Evolutionary conservation across 2,797 vertebrate genomes (phyloP).

Genomic region (Sebastes kiyomatsui): DNA sequence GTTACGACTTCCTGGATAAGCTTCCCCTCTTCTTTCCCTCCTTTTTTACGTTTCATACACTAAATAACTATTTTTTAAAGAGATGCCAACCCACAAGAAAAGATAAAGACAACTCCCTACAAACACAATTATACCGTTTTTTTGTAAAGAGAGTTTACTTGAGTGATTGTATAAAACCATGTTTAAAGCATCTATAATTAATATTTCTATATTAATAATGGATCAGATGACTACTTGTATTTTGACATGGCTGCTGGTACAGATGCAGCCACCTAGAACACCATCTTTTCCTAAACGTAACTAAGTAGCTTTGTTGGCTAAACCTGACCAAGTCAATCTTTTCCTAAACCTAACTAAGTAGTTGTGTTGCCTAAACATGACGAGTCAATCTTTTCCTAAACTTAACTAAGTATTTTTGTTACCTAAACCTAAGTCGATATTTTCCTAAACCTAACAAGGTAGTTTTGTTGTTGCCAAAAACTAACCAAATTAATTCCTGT

Average conservation of each 20-base stretch:
- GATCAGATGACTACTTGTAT: not conserved
- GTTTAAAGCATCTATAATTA: not conserved
- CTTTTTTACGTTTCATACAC: not conserved
- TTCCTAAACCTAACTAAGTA: too few relatives aligned
- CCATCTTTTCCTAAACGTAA: too few relatives aligned
- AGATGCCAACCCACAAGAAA: not conserved
- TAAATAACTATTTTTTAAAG: not conserved
- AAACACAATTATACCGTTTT: not conserved
- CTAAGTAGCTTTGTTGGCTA: too few relatives aligned
- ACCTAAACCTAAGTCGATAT: too few relatives aligned
- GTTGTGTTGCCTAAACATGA: too few relatives aligned
- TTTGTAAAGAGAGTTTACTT: not conserved
- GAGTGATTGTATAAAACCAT: not conserved
- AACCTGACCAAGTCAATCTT: too few relatives aligned
- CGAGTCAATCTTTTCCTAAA: too few relatives aligned
- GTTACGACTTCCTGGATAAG: conserved; percentile 8
- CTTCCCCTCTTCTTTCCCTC: not conserved
- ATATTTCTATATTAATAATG: not conserved
- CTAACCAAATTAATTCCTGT: too few relatives aligned
- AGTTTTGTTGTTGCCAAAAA: too few relatives aligned
- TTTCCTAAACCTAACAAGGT: too few relatives aligned
- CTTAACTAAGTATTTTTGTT: too few relatives aligned
- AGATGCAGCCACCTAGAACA: too few relatives aligned
- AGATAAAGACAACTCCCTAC: not conserved
- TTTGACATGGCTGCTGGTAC: fast-evolving